Base-by-base conservation (phyloP, 2,888 invertebrate species). In the Epiblema foenella region DNA sequence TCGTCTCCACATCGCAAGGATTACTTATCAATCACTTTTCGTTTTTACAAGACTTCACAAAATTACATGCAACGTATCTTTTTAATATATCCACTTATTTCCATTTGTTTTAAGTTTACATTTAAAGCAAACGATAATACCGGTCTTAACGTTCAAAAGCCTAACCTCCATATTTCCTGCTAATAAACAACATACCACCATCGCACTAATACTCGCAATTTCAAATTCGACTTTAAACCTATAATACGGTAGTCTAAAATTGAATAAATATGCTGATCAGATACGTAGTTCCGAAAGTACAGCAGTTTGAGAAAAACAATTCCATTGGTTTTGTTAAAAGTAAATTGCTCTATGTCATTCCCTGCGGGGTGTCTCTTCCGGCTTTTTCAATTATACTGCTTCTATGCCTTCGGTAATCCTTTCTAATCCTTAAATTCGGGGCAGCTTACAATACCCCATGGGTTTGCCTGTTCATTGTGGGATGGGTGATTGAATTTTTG, bases 331-430 rank as follows among this genome's bases (percentile, higher is more conserved):
- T 66, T 70, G 52, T 70, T 60, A 54, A 59, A 65, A 66, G 65
- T 49, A 60, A 65, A 70, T 70, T 66, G 65, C 54, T 70, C 65
- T 60, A 60, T 70, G 59, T 70, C 54, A 51, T 39, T 67, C 71
- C 67, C 62, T 33, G 33, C 29, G 24, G 62, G 56, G 59, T 56
- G 57, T 51, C 67, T 71, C 60, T 39, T 63, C 39, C 60, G 60
- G 71, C 67, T 67, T 67, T 71, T 67, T 67, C 71, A 71, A 71
- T 71, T 71, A 71, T 60, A 62, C 54, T 33, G 59, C 46, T 46
- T 60, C 70, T 66, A 46, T 70, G 54, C 70, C 59, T 67, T 60
- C 56, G n/a, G 66, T 71, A 67, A 67, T 67, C 71, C 70, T 67
- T 71, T 65, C 56, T 71, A 67, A 71, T 71, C 60, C 67, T 51